Evolutionary conservation across 2,888 invertebrate species (phyloP).

Genomic region (Tenthredo mesomela): DNA sequence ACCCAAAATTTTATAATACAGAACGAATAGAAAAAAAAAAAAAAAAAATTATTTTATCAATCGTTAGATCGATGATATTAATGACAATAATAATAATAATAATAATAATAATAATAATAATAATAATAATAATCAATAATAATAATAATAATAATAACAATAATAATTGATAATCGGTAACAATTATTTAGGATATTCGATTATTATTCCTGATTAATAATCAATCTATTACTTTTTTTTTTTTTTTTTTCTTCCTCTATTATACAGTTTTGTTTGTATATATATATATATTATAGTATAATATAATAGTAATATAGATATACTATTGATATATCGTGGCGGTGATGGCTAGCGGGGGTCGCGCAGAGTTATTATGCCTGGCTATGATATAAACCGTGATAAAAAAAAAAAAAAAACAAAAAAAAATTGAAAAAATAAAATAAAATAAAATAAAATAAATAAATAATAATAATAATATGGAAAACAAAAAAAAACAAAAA

Average conservation of each 20-base stretch:
- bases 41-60: not conserved
- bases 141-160: not conserved
- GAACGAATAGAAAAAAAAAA: not conserved
- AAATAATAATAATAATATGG: not conserved
- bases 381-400: not conserved
- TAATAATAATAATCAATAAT: not conserved
- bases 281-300: no score
- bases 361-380: not conserved
- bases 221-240: not conserved
- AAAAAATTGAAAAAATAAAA: not conserved
- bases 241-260: not conserved
- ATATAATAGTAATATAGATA: no score
- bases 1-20: no score
- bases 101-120: conserved; percentile 5
- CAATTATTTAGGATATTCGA: not conserved
- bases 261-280: not conserved
- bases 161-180: not conserved
- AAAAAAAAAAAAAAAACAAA: not conserved
- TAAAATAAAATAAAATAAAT: not conserved
- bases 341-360: conserved; percentile 39
- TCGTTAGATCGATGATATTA: not conserved
- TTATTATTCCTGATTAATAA: not conserved
- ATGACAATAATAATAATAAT: not conserved
- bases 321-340: conserved; percentile 2
- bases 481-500: not conserved